Percentiles rank a stretch among this genome's conserved stretches.
Conservation (phyloP, 2,113 vertebrate genomes). For the Porphyrio hochstetteri region DNA sequence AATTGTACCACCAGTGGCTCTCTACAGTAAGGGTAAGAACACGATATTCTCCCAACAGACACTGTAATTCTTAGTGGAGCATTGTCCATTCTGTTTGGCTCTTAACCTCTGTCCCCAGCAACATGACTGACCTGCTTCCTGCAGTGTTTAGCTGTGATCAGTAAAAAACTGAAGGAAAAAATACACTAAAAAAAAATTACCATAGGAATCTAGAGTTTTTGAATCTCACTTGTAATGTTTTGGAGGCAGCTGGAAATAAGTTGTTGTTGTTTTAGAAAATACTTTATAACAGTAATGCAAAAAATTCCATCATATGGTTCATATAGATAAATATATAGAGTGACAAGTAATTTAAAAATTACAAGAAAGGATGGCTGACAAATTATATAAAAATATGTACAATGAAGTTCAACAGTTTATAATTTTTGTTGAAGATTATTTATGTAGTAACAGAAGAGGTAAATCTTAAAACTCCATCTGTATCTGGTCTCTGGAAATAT, state of each 20-base stretch:
- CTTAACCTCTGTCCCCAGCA: background rate
- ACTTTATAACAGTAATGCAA: background rate
- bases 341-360: background rate
- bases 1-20: conserved; percentile 95
- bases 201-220: background rate
- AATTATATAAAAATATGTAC: background rate
- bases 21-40: conserved; percentile 93
- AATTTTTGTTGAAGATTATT: background rate
- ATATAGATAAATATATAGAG: background rate
- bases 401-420: background rate
- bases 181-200: background rate
- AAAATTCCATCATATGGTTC: background rate
- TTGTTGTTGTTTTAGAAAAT: background rate
- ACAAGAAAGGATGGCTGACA: background rate
- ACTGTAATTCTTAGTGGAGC: background rate
- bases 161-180: background rate
- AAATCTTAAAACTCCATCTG: background rate
- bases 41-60: background rate
- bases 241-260: background rate
- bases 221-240: background rate
- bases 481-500: background rate
- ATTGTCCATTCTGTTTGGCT: background rate
- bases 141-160: background rate
- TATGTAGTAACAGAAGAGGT: background rate
- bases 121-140: background rate